Conservation (phyloP, 1,140 invertebrate species). For the Eriosoma lanigerum region DNA sequence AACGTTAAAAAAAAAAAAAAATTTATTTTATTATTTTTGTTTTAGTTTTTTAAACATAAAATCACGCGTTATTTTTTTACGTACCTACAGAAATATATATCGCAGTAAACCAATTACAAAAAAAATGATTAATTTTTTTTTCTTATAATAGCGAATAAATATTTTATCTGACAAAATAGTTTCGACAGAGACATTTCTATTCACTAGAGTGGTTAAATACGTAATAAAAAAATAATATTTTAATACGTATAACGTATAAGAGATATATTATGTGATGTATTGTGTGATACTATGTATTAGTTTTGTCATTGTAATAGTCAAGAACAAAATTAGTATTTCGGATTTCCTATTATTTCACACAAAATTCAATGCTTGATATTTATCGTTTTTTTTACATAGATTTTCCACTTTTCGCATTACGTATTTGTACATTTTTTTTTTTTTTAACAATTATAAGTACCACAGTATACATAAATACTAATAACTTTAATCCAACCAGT, state of each 20-base stretch:
- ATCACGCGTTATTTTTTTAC: too few relatives aligned
- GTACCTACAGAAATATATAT: too few relatives aligned
- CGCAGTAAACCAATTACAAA: not conserved
- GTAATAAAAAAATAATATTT: not conserved
- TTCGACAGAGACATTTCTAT: not conserved
- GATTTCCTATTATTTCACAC: conserved; percentile 42
- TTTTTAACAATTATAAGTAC: not conserved
- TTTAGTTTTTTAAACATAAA: too few relatives aligned
- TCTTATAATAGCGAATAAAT: not conserved
- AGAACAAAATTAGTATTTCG: not conserved
- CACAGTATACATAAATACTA: not conserved
- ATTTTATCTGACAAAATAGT: not conserved
- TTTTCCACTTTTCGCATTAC: not conserved
- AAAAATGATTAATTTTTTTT: not conserved
- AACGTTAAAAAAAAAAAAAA: too few relatives aligned
- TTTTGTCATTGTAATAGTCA: not conserved
- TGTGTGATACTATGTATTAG: too few relatives aligned
- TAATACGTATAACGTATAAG: not conserved
- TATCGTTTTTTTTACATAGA: conserved; percentile 20
- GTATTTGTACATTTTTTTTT: too few relatives aligned
- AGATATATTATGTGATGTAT: not conserved
- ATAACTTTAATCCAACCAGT: conserved; percentile 44
- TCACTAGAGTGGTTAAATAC: not conserved
- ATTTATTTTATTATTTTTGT: too few relatives aligned
- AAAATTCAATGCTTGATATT: conserved; percentile 9